Evolutionary conservation across 2,113 vertebrate genomes (phyloP), one percentile per base, ranked within the genome.

Genomic region (Indicator maculatus): DNA sequence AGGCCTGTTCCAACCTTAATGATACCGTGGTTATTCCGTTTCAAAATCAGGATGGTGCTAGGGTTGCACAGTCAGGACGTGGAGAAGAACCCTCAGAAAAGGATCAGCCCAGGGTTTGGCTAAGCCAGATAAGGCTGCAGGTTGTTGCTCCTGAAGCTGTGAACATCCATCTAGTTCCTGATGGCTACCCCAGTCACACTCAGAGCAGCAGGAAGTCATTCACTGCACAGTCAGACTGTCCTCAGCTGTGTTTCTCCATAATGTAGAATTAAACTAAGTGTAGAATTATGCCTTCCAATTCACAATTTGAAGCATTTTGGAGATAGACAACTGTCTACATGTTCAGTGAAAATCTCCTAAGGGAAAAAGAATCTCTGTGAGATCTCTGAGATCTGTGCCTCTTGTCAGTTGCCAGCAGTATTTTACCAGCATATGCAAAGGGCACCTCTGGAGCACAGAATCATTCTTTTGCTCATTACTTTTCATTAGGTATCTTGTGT

Each of bases 141-240:
- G 31, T 84, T 60, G 12, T 7, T 79, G 39, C 33, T 82, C 1
- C 0, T 60, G 26, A 76, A 75, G 19, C 12, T 17, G 6, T 23
- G 26, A 47, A 36, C 26, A 19, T 14, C 33, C n/a, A 9, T 39
- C 16, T 60, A 4, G 0, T 4, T 36, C 12, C 70, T 39, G 53
- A 53, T 21, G 69, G 52, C 55, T 74, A 2, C 41, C 9, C 1
- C 0, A 1, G 24, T 50, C 1, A 0, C 0, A 2, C 41, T 36
- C 23, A 30, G 52, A 75, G 39, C 27, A 58, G 47, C 47, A 69
- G 38, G 38, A 45, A 56, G n/a, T 15, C 2, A 4, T 41, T 74
- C 15, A 3, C 4, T 55, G 9, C 0, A 1, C 38, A 23, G 20
- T 11, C 71, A 55, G 36, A 6, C 10, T 30, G 33, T 41, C 30